Evolutionary conservation across 1,140 invertebrate genomes (phyloP), one percentile per base, ranked within the genome.

Genomic region (Calosoma granatense): DNA sequence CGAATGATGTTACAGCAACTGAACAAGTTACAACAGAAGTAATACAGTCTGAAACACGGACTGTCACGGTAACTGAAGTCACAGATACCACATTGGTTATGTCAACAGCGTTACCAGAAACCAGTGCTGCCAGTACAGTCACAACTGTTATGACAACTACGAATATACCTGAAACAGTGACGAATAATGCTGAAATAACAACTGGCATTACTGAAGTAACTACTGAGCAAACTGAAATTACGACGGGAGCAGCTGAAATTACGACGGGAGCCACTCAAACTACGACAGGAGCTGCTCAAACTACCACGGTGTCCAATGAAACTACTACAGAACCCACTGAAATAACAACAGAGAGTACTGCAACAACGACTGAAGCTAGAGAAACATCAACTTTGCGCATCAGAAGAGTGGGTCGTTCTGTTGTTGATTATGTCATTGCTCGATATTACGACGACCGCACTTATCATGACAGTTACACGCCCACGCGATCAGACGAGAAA

Each of bases 141-240:
- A 54, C 54, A 12, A 1, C 60, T 72, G 2, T 61, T 70, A 61
- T 64, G 73, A 19, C 64, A 64, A 53, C 72, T 53, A 63, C 63
- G 30, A 63, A 51, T 53, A 64, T 54, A 15, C 68, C 69, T 55
- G 66, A 71, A 56, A 62, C 72, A 52, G 78, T 76, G 41, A 73
- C 74, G 22, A 19, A 20, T 20, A 43, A 12, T 41, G 52, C 51
- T 12, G 53, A 59, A 56, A 21, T 56, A 23, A 30, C 54, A 17
- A 53, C 56, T n/a, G 26, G n/a, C 21, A 23, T n/a, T 56, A 3
- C 41, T 20, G 12, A 30, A 30, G 2, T 17, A 36, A 39, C 15
- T 43, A 56, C 20, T 3, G n/a, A n/a, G n/a, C n/a, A n/a, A n/a
- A 41, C 36, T 22, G 20, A 47, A 23, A 6, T 26, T 12, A 22